Percentiles rank a stretch among this genome's conserved stretches.
Conservation (phyloP, 2,888 invertebrate genomes). For the Tineola bisselliella region DNA sequence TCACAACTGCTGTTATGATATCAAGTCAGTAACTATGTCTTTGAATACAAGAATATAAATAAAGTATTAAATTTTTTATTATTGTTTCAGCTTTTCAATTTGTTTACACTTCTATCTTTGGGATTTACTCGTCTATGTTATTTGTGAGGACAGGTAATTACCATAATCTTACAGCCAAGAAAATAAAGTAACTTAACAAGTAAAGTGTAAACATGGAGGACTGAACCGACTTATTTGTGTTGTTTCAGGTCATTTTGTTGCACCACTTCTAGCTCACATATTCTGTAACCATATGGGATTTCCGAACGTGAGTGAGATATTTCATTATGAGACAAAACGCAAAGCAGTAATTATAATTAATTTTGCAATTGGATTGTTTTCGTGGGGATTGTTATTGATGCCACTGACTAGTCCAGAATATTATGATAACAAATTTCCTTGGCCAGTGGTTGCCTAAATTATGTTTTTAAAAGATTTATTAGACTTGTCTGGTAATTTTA, state of each 20-base stretch:
- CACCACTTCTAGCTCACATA: conserved; percentile 89
- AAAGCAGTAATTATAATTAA: conserved; percentile 71
- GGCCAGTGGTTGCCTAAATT: conserved; percentile 27
- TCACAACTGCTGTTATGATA: conserved; percentile 74
- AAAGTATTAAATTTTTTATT: not conserved
- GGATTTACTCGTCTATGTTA: conserved; percentile 92
- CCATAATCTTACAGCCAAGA: not conserved
- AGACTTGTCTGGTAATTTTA: no score
- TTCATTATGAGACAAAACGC: conserved; percentile 48
- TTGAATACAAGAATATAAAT: not conserved
- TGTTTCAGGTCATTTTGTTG: conserved; percentile 80
- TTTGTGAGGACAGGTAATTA: conserved; percentile 83
- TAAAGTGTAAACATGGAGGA: no score
- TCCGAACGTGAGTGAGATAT: conserved; percentile 79
- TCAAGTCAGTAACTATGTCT: conserved; percentile 69
- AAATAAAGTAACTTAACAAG: no score
- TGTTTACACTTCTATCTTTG: conserved; percentile 90
- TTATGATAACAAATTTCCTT: conserved; percentile 71
- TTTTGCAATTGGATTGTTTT: conserved; percentile 78
- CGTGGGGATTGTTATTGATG: conserved; percentile 80
- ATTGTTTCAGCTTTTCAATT: conserved; percentile 82
- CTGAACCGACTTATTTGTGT: not conserved
- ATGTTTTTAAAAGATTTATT: no score
- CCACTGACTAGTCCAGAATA: conserved; percentile 78
- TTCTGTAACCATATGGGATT: conserved; percentile 98